A percentile compares a stretch with the other conserved stretches of the same genome.
phyloP scores from a whole-genome alignment of 2,888 invertebrate genomes.

The Acleris cristana region DNA sequence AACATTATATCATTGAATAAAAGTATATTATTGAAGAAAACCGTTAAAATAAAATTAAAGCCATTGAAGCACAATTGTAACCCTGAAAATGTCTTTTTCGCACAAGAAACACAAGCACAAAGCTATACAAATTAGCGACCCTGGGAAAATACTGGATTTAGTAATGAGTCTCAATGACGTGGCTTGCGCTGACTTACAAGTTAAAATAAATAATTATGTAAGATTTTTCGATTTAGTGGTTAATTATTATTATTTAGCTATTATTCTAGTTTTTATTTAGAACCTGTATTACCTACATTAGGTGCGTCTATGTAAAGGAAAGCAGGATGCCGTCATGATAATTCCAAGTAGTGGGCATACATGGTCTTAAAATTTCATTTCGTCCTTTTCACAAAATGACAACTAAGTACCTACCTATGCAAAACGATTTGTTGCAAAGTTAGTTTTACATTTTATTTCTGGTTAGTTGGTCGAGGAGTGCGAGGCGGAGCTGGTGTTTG shows the following conservation, averaged over 20 bases:
- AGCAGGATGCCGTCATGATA: too few relatives aligned
- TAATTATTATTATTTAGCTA: too few relatives aligned
- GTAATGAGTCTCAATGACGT: constrained; percentile 79
- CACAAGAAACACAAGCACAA: constrained; percentile 52
- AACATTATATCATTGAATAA: too few relatives aligned
- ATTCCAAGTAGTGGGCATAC: too few relatives aligned
- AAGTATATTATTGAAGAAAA: neutral
- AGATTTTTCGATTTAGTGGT: constrained; percentile 47
- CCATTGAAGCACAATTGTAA: neutral
- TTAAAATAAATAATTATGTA: constrained; percentile 85
- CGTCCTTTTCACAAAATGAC: too few relatives aligned
- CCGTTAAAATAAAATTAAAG: neutral
- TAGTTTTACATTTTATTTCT: neutral
- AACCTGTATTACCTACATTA: too few relatives aligned
- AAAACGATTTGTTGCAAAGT: neutral
- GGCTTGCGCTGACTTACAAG: constrained; percentile 77
- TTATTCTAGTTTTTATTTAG: too few relatives aligned
- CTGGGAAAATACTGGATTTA: constrained; percentile 82
- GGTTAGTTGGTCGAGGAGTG: constrained; percentile 72
- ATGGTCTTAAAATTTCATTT: too few relatives aligned
- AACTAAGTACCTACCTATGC: too few relatives aligned
- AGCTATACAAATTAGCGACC: constrained; percentile 79
- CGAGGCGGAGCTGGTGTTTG: constrained; percentile 79
- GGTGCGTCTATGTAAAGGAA: too few relatives aligned
- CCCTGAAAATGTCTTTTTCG: constrained; percentile 5